Evolutionary conservation across 2,888 invertebrate species (phyloP).

Genomic region (Silvanus unidentatus): DNA sequence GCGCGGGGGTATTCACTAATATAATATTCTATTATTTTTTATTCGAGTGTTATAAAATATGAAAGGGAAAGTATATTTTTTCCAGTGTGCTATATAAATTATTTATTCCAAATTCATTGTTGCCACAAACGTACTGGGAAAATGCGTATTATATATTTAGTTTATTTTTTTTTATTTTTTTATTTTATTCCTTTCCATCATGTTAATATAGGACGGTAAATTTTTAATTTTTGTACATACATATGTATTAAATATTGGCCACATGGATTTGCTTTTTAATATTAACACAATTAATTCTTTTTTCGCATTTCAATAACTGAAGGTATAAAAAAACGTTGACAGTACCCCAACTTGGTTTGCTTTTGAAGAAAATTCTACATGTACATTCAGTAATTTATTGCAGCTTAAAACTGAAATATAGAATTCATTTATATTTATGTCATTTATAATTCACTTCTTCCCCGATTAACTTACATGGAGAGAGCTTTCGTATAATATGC

Average conservation of each 20-base stretch:
- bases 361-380: too few relatives aligned
- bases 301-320: too few relatives aligned
- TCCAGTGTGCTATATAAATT: conserved; percentile 44
- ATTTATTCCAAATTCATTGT: conserved; percentile 47
- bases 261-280: too few relatives aligned
- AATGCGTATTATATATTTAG: conserved; percentile 34
- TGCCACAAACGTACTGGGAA: conserved; percentile 31
- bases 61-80: conserved; percentile 45
- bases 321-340: too few relatives aligned
- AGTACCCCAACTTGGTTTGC: too few relatives aligned
- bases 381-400: conserved; percentile 31
- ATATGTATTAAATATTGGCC: too few relatives aligned
- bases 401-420: conserved; percentile 34
- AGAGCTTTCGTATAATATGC: conserved; percentile 27
- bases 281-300: too few relatives aligned
- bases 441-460: conserved; percentile 30
- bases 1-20: conserved; percentile 45
- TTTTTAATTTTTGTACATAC: too few relatives aligned
- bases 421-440: conserved; percentile 38
- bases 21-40: conserved; percentile 49
- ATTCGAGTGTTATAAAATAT: conserved; percentile 37
- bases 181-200: not conserved
- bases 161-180: not conserved
- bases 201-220: conserved; percentile 6
- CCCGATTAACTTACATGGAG: conserved; percentile 23